These are phyloP conservation scores for Embiotoca jacksoni DNA, from an alignment of 2,113 vertebrate species.

Conservation along the genomic window DNA sequence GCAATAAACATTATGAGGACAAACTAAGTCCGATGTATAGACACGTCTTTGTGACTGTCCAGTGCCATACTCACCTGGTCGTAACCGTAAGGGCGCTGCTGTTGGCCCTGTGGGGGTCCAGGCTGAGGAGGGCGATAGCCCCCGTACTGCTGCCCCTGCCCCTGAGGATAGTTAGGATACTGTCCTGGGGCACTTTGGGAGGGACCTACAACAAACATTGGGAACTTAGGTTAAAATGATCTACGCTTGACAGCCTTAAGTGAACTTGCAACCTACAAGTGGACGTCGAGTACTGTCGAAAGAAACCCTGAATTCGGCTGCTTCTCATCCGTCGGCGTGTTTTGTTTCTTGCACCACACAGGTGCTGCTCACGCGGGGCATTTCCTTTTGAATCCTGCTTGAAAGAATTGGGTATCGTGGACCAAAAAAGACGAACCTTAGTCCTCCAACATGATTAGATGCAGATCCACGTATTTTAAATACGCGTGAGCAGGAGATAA, in stretches of 20 bases:
- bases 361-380: neutral
- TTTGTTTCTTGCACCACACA: neutral
- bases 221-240: neutral
- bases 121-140: conserved; percentile 95
- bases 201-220: conserved; percentile 83
- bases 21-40: conserved; percentile 36
- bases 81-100: conserved; percentile 97
- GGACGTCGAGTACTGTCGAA: no score
- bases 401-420: neutral
- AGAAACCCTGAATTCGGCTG: no score
- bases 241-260: neutral
- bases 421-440: no score
- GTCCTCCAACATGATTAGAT: no score
- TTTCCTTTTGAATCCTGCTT: neutral
- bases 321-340: no score
- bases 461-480: neutral
- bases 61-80: conserved; percentile 91
- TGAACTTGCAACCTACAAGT: neutral
- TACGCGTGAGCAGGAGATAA: neutral
- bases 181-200: conserved; percentile 93
- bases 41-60: conserved; percentile 29
- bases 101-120: conserved; percentile 94
- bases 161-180: conserved; percentile 97
- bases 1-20: conserved; percentile 38
- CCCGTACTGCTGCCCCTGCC: conserved; percentile 97